Evolutionary conservation across 2,888 invertebrate species (phyloP), one percentile per base, ranked within the genome.

Genomic region (Drosophila quinaria): DNA sequence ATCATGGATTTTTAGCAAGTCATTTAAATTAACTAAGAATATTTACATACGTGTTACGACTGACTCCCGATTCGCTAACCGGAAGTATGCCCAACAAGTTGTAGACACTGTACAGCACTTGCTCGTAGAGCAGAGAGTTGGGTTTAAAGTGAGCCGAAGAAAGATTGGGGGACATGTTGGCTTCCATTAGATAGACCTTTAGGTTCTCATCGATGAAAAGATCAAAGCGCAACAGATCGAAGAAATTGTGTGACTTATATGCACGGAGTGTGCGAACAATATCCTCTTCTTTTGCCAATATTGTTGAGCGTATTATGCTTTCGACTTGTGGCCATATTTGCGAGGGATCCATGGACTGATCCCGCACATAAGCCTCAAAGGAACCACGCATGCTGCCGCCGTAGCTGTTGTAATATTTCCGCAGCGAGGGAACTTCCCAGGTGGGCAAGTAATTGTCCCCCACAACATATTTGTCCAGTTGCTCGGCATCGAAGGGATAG

Each of bases 91-190:
- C 98, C 8, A 97, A 95, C 39, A 99, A 91, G 25, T 96, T 94
- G 59, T 98, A 94, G 31, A 97, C 91, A 92, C 96, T 97, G 92
- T 96, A 98, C 11, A 99, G 89, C 0, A 99, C 97, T 93, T 99
- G 98, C 88, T 98, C 97, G 89, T 99, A 99, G 0, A 99, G 93
- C 31, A 97, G 92, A 72, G 95, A 94, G 92, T 99, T 99, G 0
- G 95, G 96, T n/a, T 96, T 95, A 91, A 96, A 99, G 93, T 99
- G 98, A 0, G 96, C 96, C 0, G 98, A 98, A 0, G 98, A 98
- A 65, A 99, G 94, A 94, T 99, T 99, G 0, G 99, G 99, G 13
- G 98, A 98, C 99, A 99, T 99, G 90, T 99, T 99, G 0, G 98
- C 98, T 93, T 99, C 99, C 95, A 99, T 96, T 6, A 98, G 93